Percentiles rank a stretch among this genome's conserved stretches.
Evolutionary conservation across 2,888 invertebrate species (phyloP).

Genomic region (Heliconius cydno): DNA sequence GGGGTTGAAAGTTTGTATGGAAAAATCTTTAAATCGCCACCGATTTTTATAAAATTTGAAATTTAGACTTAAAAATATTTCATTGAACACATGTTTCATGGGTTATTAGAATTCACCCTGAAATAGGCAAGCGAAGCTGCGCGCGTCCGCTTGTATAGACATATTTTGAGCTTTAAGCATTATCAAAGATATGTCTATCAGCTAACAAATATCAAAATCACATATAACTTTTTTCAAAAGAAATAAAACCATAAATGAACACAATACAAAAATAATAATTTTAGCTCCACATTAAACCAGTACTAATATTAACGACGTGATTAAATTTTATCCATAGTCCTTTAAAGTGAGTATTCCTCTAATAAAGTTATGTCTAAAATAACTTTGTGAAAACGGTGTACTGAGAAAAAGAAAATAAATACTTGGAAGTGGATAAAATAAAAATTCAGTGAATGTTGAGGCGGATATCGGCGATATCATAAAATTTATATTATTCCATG

Average conservation of each 20-base stretch:
- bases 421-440: slow-evolving; percentile 33
- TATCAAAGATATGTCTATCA: no score
- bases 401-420: slow-evolving; percentile 34
- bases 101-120: no score
- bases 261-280: neutral
- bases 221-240: no score
- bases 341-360: slow-evolving; percentile 4
- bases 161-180: no score
- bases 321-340: slow-evolving; percentile 1
- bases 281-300: neutral
- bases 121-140: no score
- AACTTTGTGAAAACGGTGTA: slow-evolving; percentile 12
- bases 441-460: slow-evolving; percentile 43
- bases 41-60: no score
- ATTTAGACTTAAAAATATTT: no score
- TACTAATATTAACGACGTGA: slow-evolving; percentile 4
- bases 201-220: no score
- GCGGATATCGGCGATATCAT: slow-evolving; percentile 55
- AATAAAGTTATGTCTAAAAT: slow-evolving; percentile 22
- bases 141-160: no score
- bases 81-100: no score
- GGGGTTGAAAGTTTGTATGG: no score
- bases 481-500: slow-evolving; percentile 55
- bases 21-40: no score
- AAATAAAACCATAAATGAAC: neutral